Evolutionary conservation across 1,140 invertebrate species (phyloP), one percentile per base, ranked within the genome.

Genomic region (Drosophila kanapiae): DNA sequence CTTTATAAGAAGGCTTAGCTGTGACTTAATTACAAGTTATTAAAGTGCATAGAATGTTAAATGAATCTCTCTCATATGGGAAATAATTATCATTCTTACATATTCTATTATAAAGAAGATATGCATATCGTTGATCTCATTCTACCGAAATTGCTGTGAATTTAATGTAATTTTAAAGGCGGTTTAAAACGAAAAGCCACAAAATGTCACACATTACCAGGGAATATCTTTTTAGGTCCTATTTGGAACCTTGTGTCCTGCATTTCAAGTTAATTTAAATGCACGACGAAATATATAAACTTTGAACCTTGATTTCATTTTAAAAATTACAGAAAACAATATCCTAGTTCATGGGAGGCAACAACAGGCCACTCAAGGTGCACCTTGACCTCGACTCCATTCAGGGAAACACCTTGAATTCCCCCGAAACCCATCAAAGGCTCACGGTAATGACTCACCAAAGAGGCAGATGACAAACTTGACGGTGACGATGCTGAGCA

Each of bases 401-500:
- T 35, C 7, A 56, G 53, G 53, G 18, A 38, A 38, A 11, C 53
- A 54, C 51, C 2, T 54, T 14, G 1, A 23, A 1, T 23, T 37
- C 18, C 13, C 18, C 13, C 5, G 7, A 23, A 14, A 37, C 18
- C 18, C 53, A 14, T 14, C 51, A 23, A 14, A 13, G 16, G 4
- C 31, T 6, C 11, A 8, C 11, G 16, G 14, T 2, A 23, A 14
- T 37, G 18, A 91, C 94, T 94, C 88, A 95, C 95, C 94, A 85
- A 95, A 90, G 80, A 94, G 94, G 80, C 95, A 95, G 33, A 95
- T 78, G 16, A 95, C 77, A 85, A 95, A 95, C 91, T 95, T 95
- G 33, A 95, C 86, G 29, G 94, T 91, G 27, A 94, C 94, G 76
- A 94, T 92, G 69, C 94, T 84, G 74, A 95, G 93, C 33, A 94